Conservation (phyloP, 2,888 invertebrate genomes). For the Melieria crassipennis region DNA sequence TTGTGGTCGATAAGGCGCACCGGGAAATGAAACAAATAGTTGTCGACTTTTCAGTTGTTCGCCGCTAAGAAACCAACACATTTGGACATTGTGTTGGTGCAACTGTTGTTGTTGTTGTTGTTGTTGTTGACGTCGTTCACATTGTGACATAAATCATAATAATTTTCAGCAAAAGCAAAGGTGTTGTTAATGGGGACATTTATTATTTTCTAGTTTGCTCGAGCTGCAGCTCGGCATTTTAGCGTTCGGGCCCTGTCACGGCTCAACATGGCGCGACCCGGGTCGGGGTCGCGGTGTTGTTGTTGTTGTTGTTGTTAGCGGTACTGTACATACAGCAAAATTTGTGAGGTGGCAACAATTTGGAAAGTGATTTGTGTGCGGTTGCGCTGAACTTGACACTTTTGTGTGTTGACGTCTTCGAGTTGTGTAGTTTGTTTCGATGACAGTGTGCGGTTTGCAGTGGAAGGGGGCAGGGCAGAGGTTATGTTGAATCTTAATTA, state of each 20-base stretch:
- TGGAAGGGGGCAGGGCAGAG: background rate
- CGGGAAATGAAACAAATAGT: no score
- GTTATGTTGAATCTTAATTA: no score
- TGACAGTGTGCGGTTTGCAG: background rate
- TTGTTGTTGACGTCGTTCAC: conserved; percentile 8
- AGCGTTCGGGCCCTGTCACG: background rate
- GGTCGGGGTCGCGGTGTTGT: background rate
- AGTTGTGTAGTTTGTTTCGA: background rate
- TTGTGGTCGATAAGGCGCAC: no score
- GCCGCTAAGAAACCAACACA: no score
- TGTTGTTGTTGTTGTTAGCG: background rate
- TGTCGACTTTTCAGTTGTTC: no score
- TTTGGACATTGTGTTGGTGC: background rate
- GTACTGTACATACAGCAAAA: background rate
- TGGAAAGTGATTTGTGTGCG: conserved; percentile 52
- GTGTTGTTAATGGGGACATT: conserved; percentile 37
- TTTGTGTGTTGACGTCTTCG: conserved; percentile 10
- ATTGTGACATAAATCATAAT: conserved; percentile 33
- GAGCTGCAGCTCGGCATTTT: conserved; percentile 3
- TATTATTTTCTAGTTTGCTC: conserved; percentile 26
- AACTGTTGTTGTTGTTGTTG: background rate
- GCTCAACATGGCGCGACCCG: background rate
- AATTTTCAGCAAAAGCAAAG: conserved; percentile 25
- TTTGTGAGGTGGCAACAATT: conserved; percentile 27
- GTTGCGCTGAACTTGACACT: conserved; percentile 51